These are phyloP conservation scores for Zaprionus obscuricornis DNA, from an alignment of 2,888 invertebrate species.

Conservation along the genomic window DNA sequence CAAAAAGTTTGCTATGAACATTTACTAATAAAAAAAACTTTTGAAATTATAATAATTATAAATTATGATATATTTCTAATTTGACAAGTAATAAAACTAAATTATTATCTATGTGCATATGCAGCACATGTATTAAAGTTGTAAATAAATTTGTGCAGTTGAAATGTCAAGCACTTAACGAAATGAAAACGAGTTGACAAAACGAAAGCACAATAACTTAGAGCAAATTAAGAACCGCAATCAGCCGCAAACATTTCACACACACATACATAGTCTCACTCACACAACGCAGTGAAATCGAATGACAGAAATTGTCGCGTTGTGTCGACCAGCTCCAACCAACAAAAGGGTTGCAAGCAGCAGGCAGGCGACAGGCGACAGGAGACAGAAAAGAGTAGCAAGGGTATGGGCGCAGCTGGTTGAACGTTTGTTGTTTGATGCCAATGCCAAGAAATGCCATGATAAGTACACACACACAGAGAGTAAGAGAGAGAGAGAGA, in stretches of 20 bases:
- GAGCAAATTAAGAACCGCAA: slow-evolving; percentile 71
- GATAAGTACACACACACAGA: slow-evolving; percentile 48
- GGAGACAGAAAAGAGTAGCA: too few species aligned
- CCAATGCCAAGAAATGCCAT: slow-evolving; percentile 68
- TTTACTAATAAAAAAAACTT: too few species aligned
- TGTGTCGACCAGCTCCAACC: slow-evolving; percentile 1
- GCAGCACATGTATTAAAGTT: too few species aligned
- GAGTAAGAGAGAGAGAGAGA: slow-evolving; percentile 4
- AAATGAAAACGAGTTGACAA: slow-evolving; percentile 17
- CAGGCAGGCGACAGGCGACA: too few species aligned
- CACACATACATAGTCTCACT: slow-evolving; percentile 1
- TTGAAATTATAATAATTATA: too few species aligned
- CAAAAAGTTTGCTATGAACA: too few species aligned
- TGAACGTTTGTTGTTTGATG: slow-evolving; percentile 62
- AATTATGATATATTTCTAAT: too few species aligned
- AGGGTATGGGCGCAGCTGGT: slow-evolving; percentile 1
- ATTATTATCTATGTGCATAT: too few species aligned
- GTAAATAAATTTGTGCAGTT: too few species aligned
- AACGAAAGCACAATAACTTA: slow-evolving; percentile 39
- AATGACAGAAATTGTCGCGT: slow-evolving; percentile 42
- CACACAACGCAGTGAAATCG: slow-evolving; percentile 34
- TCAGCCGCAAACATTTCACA: slow-evolving; percentile 67
- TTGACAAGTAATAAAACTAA: too few species aligned
- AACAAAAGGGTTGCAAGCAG: background rate
- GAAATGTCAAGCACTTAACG: slow-evolving; percentile 26